Conservation (phyloP, 2,113 vertebrate genomes). For the Laticauda laticaudata region DNA sequence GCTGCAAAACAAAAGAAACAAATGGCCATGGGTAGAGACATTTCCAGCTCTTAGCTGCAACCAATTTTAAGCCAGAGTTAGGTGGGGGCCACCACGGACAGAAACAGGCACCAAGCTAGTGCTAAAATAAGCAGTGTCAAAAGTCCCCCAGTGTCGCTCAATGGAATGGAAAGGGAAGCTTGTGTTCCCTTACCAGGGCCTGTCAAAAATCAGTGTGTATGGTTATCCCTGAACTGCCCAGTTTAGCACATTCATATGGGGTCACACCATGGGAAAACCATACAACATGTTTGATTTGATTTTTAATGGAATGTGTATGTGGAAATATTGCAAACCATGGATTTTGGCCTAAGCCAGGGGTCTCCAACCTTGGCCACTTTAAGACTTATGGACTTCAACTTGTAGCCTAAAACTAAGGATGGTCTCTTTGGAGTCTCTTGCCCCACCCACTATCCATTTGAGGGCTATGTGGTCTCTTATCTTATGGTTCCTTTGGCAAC, state of each 20-base stretch:
- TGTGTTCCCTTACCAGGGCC: too few species aligned
- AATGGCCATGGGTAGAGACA: background rate
- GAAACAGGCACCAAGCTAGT: conserved; percentile 8
- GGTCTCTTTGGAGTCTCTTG: background rate
- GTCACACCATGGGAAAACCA: background rate
- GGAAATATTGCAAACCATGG: background rate
- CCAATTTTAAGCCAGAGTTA: conserved; percentile 30
- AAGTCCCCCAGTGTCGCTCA: background rate
- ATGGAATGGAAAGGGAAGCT: conserved; percentile 22
- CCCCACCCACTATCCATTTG: background rate
- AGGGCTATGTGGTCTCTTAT: background rate
- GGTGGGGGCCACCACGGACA: background rate
- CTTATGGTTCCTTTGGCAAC: background rate
- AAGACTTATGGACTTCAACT: too few species aligned
- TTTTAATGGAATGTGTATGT: background rate
- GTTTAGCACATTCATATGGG: background rate
- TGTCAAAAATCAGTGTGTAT: conserved; percentile 30
- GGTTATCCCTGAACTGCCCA: background rate
- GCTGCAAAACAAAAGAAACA: conserved; percentile 13
- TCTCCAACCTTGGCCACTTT: too few species aligned
- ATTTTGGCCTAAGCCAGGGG: background rate
- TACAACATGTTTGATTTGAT: background rate
- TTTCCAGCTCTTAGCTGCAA: background rate
- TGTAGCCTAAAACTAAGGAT: too few species aligned
- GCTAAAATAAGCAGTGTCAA: background rate